Evolutionary conservation across 2,888 invertebrate species (phyloP).

Genomic region (Drosophila paucipuncta): DNA sequence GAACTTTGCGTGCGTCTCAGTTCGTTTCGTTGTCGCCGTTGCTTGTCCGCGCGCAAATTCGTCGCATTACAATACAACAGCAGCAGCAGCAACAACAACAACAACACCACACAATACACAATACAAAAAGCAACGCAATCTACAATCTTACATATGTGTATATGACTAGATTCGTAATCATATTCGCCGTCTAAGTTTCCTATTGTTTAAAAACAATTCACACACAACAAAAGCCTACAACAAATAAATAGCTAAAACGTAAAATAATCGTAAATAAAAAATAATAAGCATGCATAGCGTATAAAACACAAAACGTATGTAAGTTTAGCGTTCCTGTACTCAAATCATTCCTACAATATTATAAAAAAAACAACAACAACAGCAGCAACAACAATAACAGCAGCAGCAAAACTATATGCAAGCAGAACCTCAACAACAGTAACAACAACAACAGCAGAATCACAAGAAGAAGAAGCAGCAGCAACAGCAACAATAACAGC

Average conservation of each 20-base stretch:
- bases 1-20: slow-evolving; percentile 71
- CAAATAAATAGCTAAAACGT: slow-evolving; percentile 45
- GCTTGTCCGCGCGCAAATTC: slow-evolving; percentile 54
- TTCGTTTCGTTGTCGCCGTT: slow-evolving; percentile 67
- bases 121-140: slow-evolving; percentile 22
- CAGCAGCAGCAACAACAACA: slow-evolving; percentile 20
- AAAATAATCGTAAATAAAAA: slow-evolving; percentile 20
- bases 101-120: slow-evolving; percentile 22
- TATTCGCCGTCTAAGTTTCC: slow-evolving; percentile 45
- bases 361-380: slow-evolving; percentile 42
- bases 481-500: slow-evolving; percentile 52
- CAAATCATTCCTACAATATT: slow-evolving; percentile 76
- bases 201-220: slow-evolving; percentile 45
- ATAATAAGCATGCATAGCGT: slow-evolving; percentile 21
- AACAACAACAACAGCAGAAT: slow-evolving; percentile 17
- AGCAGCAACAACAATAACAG: slow-evolving; percentile 26
- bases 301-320: slow-evolving; percentile 41
- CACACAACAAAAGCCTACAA: slow-evolving; percentile 27
- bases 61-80: slow-evolving; percentile 57
- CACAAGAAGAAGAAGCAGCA: slow-evolving; percentile 25
- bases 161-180: slow-evolving; percentile 30
- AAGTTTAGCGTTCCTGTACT: slow-evolving; percentile 78
- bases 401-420: slow-evolving; percentile 43
- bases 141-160: slow-evolving; percentile 39
- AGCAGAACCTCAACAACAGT: slow-evolving; percentile 39